Percentiles rank a stretch among this genome's conserved stretches.
Evolutionary conservation across 2,888 invertebrate species (phyloP).

Genomic region (Stenichneumon culpator): DNA sequence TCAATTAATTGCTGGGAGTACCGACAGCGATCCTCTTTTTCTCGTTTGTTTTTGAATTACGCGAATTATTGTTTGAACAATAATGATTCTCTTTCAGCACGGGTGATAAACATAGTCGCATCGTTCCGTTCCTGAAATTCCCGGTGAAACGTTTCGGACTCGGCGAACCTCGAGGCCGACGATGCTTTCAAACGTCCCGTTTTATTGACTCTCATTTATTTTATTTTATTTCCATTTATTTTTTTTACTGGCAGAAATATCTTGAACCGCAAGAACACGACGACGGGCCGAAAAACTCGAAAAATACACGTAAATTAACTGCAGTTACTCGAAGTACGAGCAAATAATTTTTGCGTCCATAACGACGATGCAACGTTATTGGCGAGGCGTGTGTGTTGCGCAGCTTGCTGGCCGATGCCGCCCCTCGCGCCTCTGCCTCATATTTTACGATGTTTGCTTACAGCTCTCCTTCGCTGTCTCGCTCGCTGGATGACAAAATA

Average conservation of each 20-base stretch:
- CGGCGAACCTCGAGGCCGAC: too few relatives aligned
- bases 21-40: background rate
- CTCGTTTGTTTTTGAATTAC: background rate
- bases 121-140: background rate
- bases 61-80: background rate
- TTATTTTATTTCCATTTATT: too few relatives aligned
- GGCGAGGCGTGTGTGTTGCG: background rate
- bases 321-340: too few relatives aligned
- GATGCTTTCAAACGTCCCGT: too few relatives aligned
- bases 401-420: background rate
- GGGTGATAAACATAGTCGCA: background rate
- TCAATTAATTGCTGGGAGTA: background rate
- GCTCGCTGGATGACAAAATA: slow-evolving; percentile 72
- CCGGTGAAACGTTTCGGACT: background rate
- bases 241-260: too few relatives aligned
- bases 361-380: too few relatives aligned
- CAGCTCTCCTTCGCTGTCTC: slow-evolving; percentile 54
- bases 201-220: too few relatives aligned
- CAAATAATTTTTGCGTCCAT: too few relatives aligned
- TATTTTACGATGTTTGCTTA: slow-evolving; percentile 75
- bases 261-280: too few relatives aligned
- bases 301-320: too few relatives aligned
- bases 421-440: slow-evolving; percentile 69
- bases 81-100: background rate
- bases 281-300: too few relatives aligned